phyloP scores from a whole-genome alignment of 2,797 vertebrate species.

The Ficedula albicollis region DNA sequence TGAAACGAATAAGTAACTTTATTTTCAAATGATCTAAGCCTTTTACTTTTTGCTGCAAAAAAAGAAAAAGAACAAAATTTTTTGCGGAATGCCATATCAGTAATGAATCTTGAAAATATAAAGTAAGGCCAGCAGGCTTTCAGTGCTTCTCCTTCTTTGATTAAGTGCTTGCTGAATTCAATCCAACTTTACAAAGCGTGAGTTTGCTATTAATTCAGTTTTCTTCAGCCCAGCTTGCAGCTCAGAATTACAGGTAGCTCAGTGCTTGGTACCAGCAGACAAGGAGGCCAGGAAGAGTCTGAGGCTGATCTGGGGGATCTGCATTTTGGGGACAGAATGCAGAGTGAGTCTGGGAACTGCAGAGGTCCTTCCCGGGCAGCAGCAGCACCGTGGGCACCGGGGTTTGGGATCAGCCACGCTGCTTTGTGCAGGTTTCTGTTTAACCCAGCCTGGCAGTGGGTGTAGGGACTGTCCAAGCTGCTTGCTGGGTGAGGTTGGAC shows the following conservation, averaged over 20 bases:
- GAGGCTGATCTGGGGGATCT: background rate
- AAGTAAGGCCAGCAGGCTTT: background rate
- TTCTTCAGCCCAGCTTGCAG: background rate
- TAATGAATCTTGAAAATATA: constrained; percentile 2
- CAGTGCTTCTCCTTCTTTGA: background rate
- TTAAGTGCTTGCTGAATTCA: background rate
- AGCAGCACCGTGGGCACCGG: rapidly evolving
- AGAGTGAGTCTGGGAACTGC: background rate
- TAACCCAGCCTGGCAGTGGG: background rate
- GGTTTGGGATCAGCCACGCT: background rate
- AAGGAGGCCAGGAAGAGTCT: background rate
- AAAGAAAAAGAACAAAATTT: background rate
- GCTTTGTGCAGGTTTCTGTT: background rate
- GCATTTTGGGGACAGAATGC: background rate
- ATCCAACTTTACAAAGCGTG: background rate
- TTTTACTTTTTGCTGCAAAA: background rate
- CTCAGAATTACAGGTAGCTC: background rate
- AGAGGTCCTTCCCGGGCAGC: background rate
- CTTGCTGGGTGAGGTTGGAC: background rate
- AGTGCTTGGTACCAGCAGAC: background rate
- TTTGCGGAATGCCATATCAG: background rate
- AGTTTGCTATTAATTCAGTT: background rate
- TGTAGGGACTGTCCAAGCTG: background rate
- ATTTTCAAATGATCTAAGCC: background rate
- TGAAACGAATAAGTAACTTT: background rate